Conservation (phyloP, 2,797 vertebrate genomes). For the Liasis olivaceus region DNA sequence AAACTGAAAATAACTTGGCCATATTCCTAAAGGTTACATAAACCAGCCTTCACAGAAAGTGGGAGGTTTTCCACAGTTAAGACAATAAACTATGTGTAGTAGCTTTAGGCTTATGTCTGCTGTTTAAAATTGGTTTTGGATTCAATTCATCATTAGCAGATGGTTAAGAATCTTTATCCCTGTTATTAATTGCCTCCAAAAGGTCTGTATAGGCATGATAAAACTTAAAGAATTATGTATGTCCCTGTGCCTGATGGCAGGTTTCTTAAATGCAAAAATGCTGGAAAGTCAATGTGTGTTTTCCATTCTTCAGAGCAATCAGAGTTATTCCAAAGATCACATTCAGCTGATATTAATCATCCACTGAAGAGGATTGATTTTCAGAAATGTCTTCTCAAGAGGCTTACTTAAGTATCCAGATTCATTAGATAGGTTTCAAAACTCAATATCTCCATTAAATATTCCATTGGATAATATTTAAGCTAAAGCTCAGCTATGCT, state of each 20-base stretch:
- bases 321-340: not conserved
- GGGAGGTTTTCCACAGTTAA: conserved; percentile 10
- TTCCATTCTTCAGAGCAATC: not conserved
- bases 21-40: not conserved
- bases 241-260: not conserved
- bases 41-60: not conserved
- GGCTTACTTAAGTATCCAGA: not conserved
- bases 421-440: not conserved
- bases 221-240: not conserved
- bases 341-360: not conserved
- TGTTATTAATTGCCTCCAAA: not conserved
- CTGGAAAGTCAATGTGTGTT: not conserved
- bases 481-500: not conserved
- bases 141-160: not conserved
- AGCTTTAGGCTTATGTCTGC: conserved; percentile 19
- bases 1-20: conserved; percentile 9
- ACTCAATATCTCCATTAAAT: not conserved
- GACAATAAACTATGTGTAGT: conserved; percentile 10
- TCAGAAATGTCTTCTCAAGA: not conserved
- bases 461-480: not conserved
- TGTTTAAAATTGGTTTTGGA: conserved; percentile 11
- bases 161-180: conserved; percentile 9
- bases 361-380: not conserved
- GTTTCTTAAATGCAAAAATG: not conserved
- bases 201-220: not conserved